Evolutionary conservation across 2,113 vertebrate genomes (phyloP).

Genomic region (Macquaria ambigua): DNA sequence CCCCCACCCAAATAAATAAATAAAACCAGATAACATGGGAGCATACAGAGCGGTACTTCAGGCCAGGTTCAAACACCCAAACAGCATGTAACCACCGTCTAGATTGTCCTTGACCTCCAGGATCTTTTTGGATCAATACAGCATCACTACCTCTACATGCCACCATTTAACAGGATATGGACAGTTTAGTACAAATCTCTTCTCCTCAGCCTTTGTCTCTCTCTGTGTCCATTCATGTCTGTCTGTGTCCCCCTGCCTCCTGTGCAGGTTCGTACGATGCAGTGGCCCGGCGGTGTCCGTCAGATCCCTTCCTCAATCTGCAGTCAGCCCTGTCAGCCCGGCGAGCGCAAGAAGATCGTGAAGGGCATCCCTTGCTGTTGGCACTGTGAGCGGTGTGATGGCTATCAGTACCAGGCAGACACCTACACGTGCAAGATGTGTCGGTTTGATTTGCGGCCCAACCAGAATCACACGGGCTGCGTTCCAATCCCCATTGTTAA

Average conservation of each 20-base stretch:
- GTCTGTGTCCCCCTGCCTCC: neutral
- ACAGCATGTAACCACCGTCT: neutral
- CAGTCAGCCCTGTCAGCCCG: constrained; percentile 81
- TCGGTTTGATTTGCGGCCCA: constrained; percentile 83
- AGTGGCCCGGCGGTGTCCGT: constrained; percentile 82
- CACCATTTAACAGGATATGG: neutral
- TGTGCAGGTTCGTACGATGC: constrained; percentile 80
- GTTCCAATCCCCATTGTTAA: constrained; percentile 84
- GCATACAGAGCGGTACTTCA: neutral
- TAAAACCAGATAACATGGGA: constrained; percentile 3
- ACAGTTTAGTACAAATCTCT: constrained; percentile 17
- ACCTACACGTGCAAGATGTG: constrained; percentile 86
- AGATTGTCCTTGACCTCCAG: constrained; percentile 45
- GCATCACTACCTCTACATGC: neutral
- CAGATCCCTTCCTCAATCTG: constrained; percentile 84
- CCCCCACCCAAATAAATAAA: constrained; percentile 31
- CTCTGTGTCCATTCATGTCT: neutral
- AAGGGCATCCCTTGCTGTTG: constrained; percentile 87
- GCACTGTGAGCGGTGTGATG: constrained; percentile 86
- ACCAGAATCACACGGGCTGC: constrained; percentile 84
- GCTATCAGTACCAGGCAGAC: constrained; percentile 86
- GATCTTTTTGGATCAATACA: constrained; percentile 54
- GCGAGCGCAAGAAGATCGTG: constrained; percentile 85
- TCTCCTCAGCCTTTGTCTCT: constrained; percentile 1
- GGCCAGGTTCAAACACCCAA: constrained; percentile 14